A percentile compares a stretch with the other conserved stretches of the same genome.
These are phyloP conservation scores for Gymnoscopelus microlampas DNA, from an alignment of 2,797 vertebrate genomes.

Conservation along the genomic window DNA sequence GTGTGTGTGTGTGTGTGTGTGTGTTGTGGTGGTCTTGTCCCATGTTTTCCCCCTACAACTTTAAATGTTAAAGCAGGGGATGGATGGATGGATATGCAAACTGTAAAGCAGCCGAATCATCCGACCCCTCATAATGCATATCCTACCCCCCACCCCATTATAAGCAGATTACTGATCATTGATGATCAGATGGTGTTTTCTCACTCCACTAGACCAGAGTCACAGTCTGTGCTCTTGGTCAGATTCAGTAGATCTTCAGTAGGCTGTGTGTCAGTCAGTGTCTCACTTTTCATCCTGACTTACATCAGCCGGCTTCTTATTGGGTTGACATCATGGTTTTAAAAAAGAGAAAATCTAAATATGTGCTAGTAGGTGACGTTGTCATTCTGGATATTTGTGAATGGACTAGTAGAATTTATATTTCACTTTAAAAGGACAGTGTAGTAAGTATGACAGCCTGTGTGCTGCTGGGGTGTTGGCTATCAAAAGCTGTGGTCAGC, in stretches of 20 bases:
- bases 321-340: not conserved
- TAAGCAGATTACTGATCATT: not conserved
- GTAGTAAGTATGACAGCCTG: slow-evolving; percentile 12
- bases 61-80: slow-evolving; percentile 1
- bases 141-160: not conserved
- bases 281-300: not conserved
- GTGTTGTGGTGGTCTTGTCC: too few relatives aligned
- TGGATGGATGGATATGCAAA: not conserved
- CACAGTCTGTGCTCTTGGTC: slow-evolving; percentile 16
- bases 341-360: not conserved
- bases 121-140: not conserved
- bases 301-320: not conserved
- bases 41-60: too few relatives aligned
- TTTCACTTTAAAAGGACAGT: not conserved
- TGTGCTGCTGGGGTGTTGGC: slow-evolving; percentile 62
- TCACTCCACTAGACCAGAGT: not conserved
- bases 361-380: not conserved
- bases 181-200: not conserved
- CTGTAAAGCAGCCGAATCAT: too few relatives aligned
- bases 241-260: slow-evolving; percentile 6
- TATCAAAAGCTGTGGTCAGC: slow-evolving; percentile 54
- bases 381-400: not conserved
- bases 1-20: too few relatives aligned
- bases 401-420: not conserved
- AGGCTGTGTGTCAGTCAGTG: not conserved